Evolutionary conservation across 35 echinoderm and acorn worm genomes (phyloP).

Genomic region (Ophiothrix spiculata): DNA sequence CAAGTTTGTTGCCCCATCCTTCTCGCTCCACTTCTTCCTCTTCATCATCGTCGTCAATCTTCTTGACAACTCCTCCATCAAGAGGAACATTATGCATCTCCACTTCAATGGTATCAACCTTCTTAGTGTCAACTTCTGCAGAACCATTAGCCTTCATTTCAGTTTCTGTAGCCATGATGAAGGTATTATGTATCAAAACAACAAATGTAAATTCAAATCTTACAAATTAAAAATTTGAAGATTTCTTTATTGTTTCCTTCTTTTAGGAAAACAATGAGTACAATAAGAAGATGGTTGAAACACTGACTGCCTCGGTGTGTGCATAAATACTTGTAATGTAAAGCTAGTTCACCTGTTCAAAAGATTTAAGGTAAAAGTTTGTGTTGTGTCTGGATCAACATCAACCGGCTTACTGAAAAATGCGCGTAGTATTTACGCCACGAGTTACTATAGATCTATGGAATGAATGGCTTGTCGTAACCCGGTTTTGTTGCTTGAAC

Average conservation of each 20-base stretch:
- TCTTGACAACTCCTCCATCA: background rate
- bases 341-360: background rate
- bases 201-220: background rate
- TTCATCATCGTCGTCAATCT: background rate
- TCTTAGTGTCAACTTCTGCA: background rate
- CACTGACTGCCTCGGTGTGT: background rate
- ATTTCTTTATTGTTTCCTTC: background rate
- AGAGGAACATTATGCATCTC: background rate
- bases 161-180: background rate
- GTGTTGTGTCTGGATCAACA: background rate
- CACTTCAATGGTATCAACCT: background rate
- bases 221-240: background rate
- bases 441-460: background rate
- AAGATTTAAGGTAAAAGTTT: background rate
- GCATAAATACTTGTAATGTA: background rate
- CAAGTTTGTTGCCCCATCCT: constrained; percentile 57
- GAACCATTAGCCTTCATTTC: background rate
- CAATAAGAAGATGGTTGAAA: background rate
- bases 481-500: background rate
- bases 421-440: background rate
- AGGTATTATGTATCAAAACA: background rate
- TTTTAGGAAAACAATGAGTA: background rate
- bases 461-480: background rate
- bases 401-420: background rate
- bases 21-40: constrained; percentile 19